Evolutionary conservation across 2,113 vertebrate genomes (phyloP), one percentile per base, ranked within the genome.

Genomic region (Chaetodon trifascialis): DNA sequence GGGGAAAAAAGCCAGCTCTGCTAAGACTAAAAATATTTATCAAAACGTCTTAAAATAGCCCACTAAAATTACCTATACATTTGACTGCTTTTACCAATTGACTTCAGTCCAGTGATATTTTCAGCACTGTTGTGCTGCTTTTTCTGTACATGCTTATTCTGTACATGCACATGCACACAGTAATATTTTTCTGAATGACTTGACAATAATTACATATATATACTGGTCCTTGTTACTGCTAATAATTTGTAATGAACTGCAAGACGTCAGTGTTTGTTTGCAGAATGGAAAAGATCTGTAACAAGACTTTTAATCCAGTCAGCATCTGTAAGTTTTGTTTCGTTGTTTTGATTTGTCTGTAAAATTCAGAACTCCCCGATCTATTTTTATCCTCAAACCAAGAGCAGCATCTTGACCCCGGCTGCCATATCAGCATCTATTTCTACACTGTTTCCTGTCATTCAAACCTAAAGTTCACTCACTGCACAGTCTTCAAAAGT

Each of bases 401-500:
- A 77, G 11, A 62, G 5, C 40, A 65, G 16, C 19, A 55, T 46
- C 44, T 34, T 59, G 51, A 42, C 62, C 73, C 30, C 40, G 51
- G 25, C 11, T 71, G 73, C 58, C 72, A 68, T 75, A 73, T 88
- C 84, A 82, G 83, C 81, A 83, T 81, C 71, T 66, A 42, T 79
- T 89, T 87, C 49, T 79, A 30, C 81, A 81, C 69, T 73, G 49
- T 88, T 91, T 87, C 83, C 89, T 90, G 83, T 85, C 89, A 88
- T 90, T 90, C 73, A 86, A 86, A 86, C 49, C 14, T 67, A 89
- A 91, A 87, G 80, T 93, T 91, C 86, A 88, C 80, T 81, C 71
- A 75, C 83, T 54, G 30, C 51, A 64, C 71, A 71, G 79, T 89
- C 83, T 91, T 87, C 73, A 82, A 60, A 89, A 85, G 77, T 83